Evolutionary conservation across 30 jellyfish, hydroid and myxozoan genomes (phyloP), one percentile per base, ranked within the genome.

Genomic region (Hydra vulgaris): DNA sequence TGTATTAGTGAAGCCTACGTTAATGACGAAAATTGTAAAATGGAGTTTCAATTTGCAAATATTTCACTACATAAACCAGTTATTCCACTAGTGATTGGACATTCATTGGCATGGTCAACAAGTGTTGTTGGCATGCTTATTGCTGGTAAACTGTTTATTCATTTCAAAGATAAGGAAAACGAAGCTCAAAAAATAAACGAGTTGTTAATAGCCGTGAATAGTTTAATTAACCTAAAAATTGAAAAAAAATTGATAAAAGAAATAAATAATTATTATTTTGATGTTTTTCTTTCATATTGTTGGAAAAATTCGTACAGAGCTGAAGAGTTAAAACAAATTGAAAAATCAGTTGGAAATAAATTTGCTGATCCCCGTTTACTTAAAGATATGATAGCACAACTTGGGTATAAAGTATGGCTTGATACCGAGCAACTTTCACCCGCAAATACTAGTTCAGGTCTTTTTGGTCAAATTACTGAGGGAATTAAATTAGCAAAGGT

Each of bases 11-110:
- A 88, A 26, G 84, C 82, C 56, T 88, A 88, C 26, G 93, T 79
- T 26, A 83, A 80, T n/a, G 66, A 88, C 83, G 75, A 88, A 52
- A 83, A 83, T 15, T 88, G 96, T 70, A 79, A 88, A 17, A 88
- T 88, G 93, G 96, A 88, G 78, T 88, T 88, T 22, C 96, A 88
- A 25, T 88, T 53, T 53, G 94, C 96, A 4, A 88, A 82, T n/a
- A 27, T 92, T 18, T 76, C 96, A 16, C 23, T 88, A 17, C 81
- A 80, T 55, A 88, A 76, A 18, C 96, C 96, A 18, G 73, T 83
- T 19, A 86, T 88, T 26, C 96, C 96, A 0, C 74, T 88, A 4
- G 96, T 88, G 23, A 83, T 88, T 12, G 96, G 96, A n/a, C 93
- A 88, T 8, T 84, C 94, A 52, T 68, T 71, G 23, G 96, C 83